Conservation (phyloP, 2,797 vertebrate genomes). For the Chelon auratus region DNA sequence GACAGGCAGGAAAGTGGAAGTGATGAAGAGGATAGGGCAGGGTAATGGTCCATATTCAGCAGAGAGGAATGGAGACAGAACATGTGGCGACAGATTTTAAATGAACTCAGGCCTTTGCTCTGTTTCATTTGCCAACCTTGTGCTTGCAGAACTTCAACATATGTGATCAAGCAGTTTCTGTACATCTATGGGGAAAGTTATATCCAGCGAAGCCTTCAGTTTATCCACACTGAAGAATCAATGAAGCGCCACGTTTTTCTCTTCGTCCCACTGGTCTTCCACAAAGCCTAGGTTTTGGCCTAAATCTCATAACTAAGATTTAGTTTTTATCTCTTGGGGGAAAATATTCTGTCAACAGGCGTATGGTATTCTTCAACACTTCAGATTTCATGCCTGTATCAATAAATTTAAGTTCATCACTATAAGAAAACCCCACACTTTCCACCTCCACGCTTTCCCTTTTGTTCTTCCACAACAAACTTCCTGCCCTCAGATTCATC, state of each 20-base stretch:
- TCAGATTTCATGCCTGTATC: slow-evolving; percentile 13
- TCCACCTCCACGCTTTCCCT: slow-evolving; percentile 6
- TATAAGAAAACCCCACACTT: slow-evolving; percentile 17
- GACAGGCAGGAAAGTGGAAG: too few relatives aligned
- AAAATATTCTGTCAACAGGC: not conserved
- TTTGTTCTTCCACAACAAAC: not conserved
- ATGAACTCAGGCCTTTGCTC: too few relatives aligned
- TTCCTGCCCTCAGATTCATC: slow-evolving; percentile 4
- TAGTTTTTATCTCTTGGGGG: not conserved
- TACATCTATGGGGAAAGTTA: not conserved
- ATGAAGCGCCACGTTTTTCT: not conserved
- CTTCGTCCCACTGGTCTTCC: not conserved
- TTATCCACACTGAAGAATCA: not conserved
- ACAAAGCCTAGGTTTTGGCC: not conserved
- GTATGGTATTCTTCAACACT: slow-evolving; percentile 16
- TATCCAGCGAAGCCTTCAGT: too few relatives aligned
- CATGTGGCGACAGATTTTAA: too few relatives aligned
- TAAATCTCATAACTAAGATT: not conserved
- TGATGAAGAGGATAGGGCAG: too few relatives aligned
- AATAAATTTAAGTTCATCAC: slow-evolving; percentile 18
- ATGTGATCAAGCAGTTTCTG: not conserved
- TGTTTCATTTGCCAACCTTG: not conserved
- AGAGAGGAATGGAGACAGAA: too few relatives aligned
- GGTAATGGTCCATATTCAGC: too few relatives aligned
- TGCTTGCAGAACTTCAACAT: not conserved